phyloP scores from a whole-genome alignment of 1,140 invertebrate genomes.

The Cydia splendana region DNA sequence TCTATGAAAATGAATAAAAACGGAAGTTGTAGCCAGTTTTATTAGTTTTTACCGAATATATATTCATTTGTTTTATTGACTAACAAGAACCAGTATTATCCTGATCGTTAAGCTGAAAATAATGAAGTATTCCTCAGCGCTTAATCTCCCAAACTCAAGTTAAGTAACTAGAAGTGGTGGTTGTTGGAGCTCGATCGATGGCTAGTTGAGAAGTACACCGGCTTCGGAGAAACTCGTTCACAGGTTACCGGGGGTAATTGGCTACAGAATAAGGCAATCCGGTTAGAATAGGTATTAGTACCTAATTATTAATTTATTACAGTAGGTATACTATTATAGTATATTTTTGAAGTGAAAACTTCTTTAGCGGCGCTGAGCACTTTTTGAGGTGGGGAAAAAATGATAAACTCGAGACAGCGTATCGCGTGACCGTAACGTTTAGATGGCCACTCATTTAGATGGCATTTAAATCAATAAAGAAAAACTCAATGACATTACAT shows the following conservation, averaged over 20 bases:
- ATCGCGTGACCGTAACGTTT: too few species aligned
- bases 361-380: too few species aligned
- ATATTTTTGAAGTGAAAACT: too few species aligned
- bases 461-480: too few species aligned
- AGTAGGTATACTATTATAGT: too few species aligned
- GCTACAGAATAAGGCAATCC: not conserved
- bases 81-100: not conserved
- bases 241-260: constrained; percentile 20
- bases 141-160: constrained; percentile 20
- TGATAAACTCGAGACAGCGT: too few species aligned
- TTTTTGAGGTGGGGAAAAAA: too few species aligned
- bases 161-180: constrained; percentile 16
- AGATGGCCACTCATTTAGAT: too few species aligned
- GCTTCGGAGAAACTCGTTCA: constrained; percentile 3
- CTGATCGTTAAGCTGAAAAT: constrained; percentile 1
- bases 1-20: too few species aligned
- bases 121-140: not conserved
- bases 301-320: too few species aligned
- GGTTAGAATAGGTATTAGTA: not conserved
- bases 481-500: too few species aligned
- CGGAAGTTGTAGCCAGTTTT: not conserved
- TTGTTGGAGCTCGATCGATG: constrained; percentile 28
- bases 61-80: not conserved
- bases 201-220: constrained; percentile 20
- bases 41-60: not conserved